Evolutionary conservation across 2,113 vertebrate genomes (phyloP), one percentile per base, ranked within the genome.

Genomic region (Takifugu bimaculatus): DNA sequence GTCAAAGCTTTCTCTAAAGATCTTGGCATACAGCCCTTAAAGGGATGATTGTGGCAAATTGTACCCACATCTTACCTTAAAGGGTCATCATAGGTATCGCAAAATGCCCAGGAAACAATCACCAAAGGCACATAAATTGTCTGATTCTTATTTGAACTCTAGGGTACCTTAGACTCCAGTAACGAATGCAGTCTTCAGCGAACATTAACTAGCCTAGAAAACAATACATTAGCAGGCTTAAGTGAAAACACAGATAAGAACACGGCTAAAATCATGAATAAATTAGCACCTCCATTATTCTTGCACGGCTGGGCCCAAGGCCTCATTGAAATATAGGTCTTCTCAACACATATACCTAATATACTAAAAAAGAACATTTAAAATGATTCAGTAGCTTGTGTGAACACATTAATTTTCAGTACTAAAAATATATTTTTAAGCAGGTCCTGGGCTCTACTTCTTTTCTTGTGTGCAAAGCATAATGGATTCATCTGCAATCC

Each of bases 371-470:
- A 91, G 89, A 90, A 91, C 90, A 91, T 92, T 92, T 92, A 92
- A 92, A 91, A 90, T 92, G 90, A 92, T 91, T 91, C 89, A 92
- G 86, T 91, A 85, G 82, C 86, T 87, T 83, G 80, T 78, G 83
- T 88, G 89, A 90, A 88, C 87, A 42, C 91, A 92, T 92, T 91
- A 86, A 92, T 91, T 91, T 91, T 90, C 90, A 88, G 90, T 89
- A 91, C 91, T 92, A 92, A 92, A 92, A 92, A 91, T 92, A 91
- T 92, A 92, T 91, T 92, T 91, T 91, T 91, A 91, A 91, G 90
- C 88, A 89, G 88, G 90, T 90, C 88, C 80, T 62, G 63, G 70
- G 81, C 80, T 60, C 85, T 80, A 74, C 85, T 87, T 85, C 60
- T 83, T 39, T 82, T 77, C 85, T 88, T 82, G 83, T 86, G 81